Conservation (phyloP, 2,888 invertebrate species). For the Odontocerum albicorne region DNA sequence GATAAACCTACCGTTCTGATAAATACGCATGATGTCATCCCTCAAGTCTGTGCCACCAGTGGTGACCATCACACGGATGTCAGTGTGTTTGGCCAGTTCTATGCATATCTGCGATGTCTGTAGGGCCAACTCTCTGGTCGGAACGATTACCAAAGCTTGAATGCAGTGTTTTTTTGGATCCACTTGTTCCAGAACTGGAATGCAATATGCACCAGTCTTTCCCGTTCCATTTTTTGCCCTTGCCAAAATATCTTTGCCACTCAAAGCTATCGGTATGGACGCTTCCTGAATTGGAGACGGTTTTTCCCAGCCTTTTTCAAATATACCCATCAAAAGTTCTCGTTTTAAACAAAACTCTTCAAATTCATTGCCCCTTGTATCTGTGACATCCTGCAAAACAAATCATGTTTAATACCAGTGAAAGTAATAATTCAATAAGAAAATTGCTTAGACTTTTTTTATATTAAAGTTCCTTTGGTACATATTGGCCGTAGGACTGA, state of each 20-base stretch:
- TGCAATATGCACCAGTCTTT: conserved; percentile 99
- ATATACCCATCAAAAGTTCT: conserved; percentile 98
- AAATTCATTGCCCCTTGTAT: conserved; percentile 98
- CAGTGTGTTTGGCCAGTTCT: conserved; percentile 96
- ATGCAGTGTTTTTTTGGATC: conserved; percentile 88
- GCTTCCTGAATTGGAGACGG: conserved; percentile 99
- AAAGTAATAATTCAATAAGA: too few species aligned
- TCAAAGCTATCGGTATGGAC: conserved; percentile 96
- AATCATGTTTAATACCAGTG: too few species aligned
- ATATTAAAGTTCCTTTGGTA: too few species aligned
- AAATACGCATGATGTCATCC: conserved; percentile 99
- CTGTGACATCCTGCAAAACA: conserved; percentile 88
- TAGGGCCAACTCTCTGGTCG: conserved; percentile 96
- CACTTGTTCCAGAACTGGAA: conserved; percentile 96
- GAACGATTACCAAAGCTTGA: conserved; percentile 98
- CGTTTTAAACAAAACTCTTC: conserved; percentile 98
- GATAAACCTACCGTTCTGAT: conserved; percentile 80
- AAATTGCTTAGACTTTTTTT: too few species aligned
- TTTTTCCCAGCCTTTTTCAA: conserved; percentile 99
- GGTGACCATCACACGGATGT: conserved; percentile 98
- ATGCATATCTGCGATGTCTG: conserved; percentile 99
- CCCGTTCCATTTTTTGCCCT: conserved; percentile 99
- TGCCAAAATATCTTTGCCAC: conserved; percentile 96
- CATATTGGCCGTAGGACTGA: too few species aligned
- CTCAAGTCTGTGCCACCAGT: conserved; percentile 97